Evolutionary conservation across 2,888 invertebrate species (phyloP), one percentile per base, ranked within the genome.

Genomic region (Ectemnius cavifrons): DNA sequence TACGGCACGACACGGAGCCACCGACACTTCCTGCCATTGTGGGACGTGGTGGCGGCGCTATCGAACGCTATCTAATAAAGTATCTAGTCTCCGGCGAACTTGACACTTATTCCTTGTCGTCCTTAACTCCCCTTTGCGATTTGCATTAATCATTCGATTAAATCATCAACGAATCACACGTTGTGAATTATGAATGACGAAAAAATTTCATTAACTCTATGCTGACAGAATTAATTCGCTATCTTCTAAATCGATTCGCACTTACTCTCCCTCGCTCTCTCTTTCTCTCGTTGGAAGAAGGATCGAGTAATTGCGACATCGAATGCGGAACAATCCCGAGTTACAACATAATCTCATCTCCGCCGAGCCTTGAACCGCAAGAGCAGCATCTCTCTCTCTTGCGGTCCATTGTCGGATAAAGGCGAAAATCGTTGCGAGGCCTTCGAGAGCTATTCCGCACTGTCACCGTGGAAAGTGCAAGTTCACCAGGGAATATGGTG

Each of bases 1-100:
- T 80, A 80, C 75, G 79, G 81, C 67, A 67, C 75, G 79, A 78
- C 67, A 67, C 71, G 57, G 71, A 62, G 28, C 67, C 75, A 61
- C 78, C 79, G 81, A 80, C 81, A 81, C 37, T 37, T 80, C 71
- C 72, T 80, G 75, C 75, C 75, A 80, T 81, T 77, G 77, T 77
- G 47, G 69, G 67, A 16, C 62, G 64, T 45, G 46, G 65, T 56
- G 62, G 64, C 68, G 73, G 73, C 64, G 52, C 69, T 80, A 78
- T 78, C 71, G 63, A 67, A 67, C 28, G 56, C 69, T 74, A 74
- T 71, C 78, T 72, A 78, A 76, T 81, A 75, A 67, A 75, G 67
- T 69, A 79, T 72, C 76, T 79, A 60, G 72, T 75, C 64, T 75
- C 67, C 58, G 66, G 79, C 73, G 77, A 70, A 67, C 70, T 79